Conservation (phyloP, 2,113 vertebrate species). For the Alaudala cheleensis region DNA sequence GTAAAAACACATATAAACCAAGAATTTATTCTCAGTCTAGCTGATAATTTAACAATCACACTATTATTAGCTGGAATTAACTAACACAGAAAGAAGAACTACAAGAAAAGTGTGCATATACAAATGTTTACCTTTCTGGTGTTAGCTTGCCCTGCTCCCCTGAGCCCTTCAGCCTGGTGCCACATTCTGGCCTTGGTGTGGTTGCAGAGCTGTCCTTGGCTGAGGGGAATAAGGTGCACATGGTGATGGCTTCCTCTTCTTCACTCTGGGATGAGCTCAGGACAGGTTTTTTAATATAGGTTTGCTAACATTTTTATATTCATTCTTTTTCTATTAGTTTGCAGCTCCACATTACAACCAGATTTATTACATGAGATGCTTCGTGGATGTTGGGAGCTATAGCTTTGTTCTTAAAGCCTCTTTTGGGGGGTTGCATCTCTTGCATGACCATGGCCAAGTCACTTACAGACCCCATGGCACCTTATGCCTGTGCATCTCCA, state of each 20-base stretch:
- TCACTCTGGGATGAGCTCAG: neutral
- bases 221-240: neutral
- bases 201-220: neutral
- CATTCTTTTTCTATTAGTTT: neutral
- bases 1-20: neutral
- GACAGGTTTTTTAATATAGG: rapidly evolving
- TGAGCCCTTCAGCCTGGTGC: neutral
- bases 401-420: neutral
- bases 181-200: neutral
- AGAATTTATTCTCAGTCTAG: neutral
- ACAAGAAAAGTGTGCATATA: neutral
- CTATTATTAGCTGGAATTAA: neutral
- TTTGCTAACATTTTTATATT: neutral
- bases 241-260: neutral
- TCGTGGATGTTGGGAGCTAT: too few species aligned
- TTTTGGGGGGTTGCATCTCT: neutral
- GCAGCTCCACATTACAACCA: neutral
- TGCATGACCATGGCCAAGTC: rapidly evolving
- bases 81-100: rapidly evolving
- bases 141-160: neutral
- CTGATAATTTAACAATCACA: neutral
- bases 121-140: neutral
- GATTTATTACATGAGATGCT: neutral
- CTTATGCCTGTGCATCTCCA: neutral
- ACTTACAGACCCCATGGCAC: rapidly evolving